Base-by-base conservation (phyloP, 2,797 vertebrate genomes). In the Octomys mimax region DNA sequence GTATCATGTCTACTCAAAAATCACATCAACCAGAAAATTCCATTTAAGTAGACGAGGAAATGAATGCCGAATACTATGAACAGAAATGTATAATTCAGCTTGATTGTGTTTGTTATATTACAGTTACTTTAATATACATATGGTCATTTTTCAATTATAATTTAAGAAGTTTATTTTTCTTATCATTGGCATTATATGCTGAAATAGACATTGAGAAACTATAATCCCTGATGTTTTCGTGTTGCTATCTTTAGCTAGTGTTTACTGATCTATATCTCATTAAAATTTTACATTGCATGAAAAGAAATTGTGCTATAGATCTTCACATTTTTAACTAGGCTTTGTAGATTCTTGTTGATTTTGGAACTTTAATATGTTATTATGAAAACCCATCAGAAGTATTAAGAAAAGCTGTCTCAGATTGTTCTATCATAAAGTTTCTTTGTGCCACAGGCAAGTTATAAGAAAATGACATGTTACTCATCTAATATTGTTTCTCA, bases 401-500 rank as follows among this genome's bases (percentile, higher is more conserved):
- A 16, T 80, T 87, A 90, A 90, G 49, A 49, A 70, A 92, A 73
- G 14, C 39, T 22, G 12, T 28, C 18, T 77, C 86, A 33, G 6
- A 64, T 10, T 95, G 98, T 96, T 96, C 75, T 92, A 95, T 97
- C 85, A 82, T 90, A 73, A 64, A 97, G 92, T 91, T 94, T 94
- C 89, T 87, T 24, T 57, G 87, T 92, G 91, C 97, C 98, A 97
- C 62, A 97, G 98, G 97, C 96, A 98, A 97, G 90, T 98, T 99
- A 98, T 98, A 98, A 98, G 98, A 71, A 86, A 46, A 97, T 98
- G 98, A 98, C 85, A 98, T 97, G 94, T 96, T 96, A 97, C 96
- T 97, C 98, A 81, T 87, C 98, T 98, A 98, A 97, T 94, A 98
- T 98, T 59, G 97, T 42, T 96, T 98, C 89, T 97, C 52, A 93